Base-by-base conservation (phyloP, 92 coral and sea anemone genomes). In the Zoanthus gigantus region DNA sequence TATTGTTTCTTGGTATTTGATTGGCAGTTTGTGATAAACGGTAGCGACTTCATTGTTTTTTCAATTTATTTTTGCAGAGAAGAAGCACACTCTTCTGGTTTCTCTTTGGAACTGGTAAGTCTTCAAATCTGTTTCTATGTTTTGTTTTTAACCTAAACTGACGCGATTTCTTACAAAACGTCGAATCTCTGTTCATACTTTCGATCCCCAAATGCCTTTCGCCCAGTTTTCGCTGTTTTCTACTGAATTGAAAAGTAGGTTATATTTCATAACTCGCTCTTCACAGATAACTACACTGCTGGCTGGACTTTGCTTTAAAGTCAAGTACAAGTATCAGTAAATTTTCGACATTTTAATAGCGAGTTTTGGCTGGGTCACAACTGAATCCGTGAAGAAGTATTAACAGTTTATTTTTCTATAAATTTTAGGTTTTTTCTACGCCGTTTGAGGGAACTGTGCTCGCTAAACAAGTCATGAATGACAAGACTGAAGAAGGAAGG, bases 11-110 rank as follows among this genome's bases (percentile, higher is more conserved):
- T 37, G 92, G 79, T 73, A 82, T 93, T 94, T 94, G 98, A 94
- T 94, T 94, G 98, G 90, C 98, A 94, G 96, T 71, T 63, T 77
- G 77, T 74, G 89, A 92, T 91, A 94, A 89, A 94, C 91, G 94
- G 94, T 92, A 90, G 88, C 92, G 89, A 76, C 92, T 89, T 89
- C 86, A 90, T 91, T 91, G 89, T 73, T 77, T 90, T 89, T 84
- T 94, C 96, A 94, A 91, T 93, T 93, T 89, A 91, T 89, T 93
- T 90, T 91, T 90, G 91, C 93, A 90, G 90, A 82, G 90, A 88
- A 88, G 88, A 90, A 91, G 80, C 86, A 90, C 88, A 85, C 92
- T 88, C 74, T 69, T 31, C 79, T 93, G 93, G 82, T 89, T 92
- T 89, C 93, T 86, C 93, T 85, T 85, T 83, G 76, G 48, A 83